Evolutionary conservation across 2,113 vertebrate species (phyloP).

Genomic region (Silurus glanis): DNA sequence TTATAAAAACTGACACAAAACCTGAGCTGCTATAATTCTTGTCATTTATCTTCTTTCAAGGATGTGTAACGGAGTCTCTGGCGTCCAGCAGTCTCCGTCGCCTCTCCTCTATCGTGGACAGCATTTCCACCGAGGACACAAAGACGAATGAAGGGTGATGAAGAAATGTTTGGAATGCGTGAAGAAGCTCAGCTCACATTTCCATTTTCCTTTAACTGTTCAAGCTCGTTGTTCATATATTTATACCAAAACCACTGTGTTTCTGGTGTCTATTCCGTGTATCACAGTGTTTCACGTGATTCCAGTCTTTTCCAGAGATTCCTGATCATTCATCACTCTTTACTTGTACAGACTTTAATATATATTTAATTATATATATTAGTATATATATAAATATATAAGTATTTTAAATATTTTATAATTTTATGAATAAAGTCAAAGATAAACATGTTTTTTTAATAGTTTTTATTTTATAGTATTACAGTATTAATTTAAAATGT

Average conservation of each 20-base stretch:
- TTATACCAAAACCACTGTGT: background rate
- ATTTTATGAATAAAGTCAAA: slow-evolving; percentile 42
- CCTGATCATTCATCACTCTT: slow-evolving; percentile 9
- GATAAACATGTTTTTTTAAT: background rate
- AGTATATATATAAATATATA: slow-evolving; percentile 45
- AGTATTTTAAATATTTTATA: slow-evolving; percentile 70
- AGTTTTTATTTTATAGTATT: background rate
- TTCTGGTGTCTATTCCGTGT: slow-evolving; percentile 8
- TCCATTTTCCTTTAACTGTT: slow-evolving; percentile 55
- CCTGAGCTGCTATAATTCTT: background rate
- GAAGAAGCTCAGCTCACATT: slow-evolving; percentile 50
- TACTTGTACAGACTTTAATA: slow-evolving; percentile 69
- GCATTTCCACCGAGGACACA: slow-evolving; percentile 86
- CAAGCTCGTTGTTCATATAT: slow-evolving; percentile 23
- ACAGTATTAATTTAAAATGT: background rate
- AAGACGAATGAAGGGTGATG: slow-evolving; percentile 64
- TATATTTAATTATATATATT: slow-evolving; percentile 5
- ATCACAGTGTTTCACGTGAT: slow-evolving; percentile 16
- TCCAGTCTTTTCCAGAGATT: slow-evolving; percentile 25
- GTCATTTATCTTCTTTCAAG: slow-evolving; percentile 44
- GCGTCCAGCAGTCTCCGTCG: slow-evolving; percentile 90
- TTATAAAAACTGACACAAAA: background rate
- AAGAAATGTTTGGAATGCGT: background rate
- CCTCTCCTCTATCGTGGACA: slow-evolving; percentile 96
- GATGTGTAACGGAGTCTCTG: slow-evolving; percentile 76